Conservation (phyloP, 2,888 invertebrate species). For the Drosophila falleni region DNA sequence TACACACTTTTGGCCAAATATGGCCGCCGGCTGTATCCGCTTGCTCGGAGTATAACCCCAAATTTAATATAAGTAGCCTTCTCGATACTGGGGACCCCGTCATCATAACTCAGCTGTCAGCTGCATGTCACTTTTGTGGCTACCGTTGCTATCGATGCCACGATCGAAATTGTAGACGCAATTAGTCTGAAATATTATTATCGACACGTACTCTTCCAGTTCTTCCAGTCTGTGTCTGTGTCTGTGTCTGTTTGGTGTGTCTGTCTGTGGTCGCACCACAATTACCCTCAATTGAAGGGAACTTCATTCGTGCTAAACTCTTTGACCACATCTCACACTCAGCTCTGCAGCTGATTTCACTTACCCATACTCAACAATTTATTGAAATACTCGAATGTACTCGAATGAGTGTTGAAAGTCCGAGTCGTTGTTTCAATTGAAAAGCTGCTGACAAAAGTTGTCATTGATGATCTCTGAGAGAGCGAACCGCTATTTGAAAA, state of each 20-base stretch:
- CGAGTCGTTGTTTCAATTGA: slow-evolving; percentile 56
- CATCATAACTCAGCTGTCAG: slow-evolving; percentile 81
- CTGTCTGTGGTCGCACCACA: slow-evolving; percentile 52
- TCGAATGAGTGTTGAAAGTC: not conserved
- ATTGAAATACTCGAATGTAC: slow-evolving; percentile 3
- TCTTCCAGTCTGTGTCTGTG: slow-evolving; percentile 36
- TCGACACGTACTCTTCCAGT: slow-evolving; percentile 74
- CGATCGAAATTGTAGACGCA: slow-evolving; percentile 76
- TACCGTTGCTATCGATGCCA: slow-evolving; percentile 72
- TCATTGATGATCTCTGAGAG: slow-evolving; percentile 64
- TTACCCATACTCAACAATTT: slow-evolving; percentile 18
- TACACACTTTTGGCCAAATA: slow-evolving; percentile 69
- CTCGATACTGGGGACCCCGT: slow-evolving; percentile 40
- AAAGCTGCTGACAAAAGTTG: slow-evolving; percentile 81
- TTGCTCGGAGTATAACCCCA: slow-evolving; percentile 42
- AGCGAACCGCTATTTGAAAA: slow-evolving; percentile 62
- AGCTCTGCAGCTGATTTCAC: slow-evolving; percentile 62
- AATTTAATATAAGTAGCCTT: slow-evolving; percentile 58
- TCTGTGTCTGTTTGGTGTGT: no score
- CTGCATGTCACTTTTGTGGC: slow-evolving; percentile 83
- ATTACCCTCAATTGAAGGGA: slow-evolving; percentile 80
- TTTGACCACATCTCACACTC: slow-evolving; percentile 74
- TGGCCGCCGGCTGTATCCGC: slow-evolving; percentile 65
- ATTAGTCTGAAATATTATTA: slow-evolving; percentile 80
- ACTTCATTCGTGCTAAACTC: slow-evolving; percentile 78